phyloP scores from a whole-genome alignment of 2,888 invertebrate genomes.

The Stratiomys singularior region DNA sequence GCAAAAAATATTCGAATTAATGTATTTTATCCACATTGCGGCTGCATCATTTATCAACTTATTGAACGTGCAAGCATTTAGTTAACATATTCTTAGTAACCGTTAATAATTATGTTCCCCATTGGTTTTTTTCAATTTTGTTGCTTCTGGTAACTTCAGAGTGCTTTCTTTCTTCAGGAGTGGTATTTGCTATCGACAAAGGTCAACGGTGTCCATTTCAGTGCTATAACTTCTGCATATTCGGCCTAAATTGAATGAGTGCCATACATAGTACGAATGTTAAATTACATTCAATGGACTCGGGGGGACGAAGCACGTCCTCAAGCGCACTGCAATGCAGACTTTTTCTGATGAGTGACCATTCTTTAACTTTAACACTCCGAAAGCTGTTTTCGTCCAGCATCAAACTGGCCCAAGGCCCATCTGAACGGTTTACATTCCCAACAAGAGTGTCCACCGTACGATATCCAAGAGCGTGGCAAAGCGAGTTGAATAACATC shows the following conservation, averaged over 20 bases:
- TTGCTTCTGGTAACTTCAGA: too few relatives aligned
- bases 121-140: neutral
- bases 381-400: neutral
- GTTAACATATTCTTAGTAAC: too few relatives aligned
- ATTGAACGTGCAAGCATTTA: too few relatives aligned
- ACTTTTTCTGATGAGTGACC: neutral
- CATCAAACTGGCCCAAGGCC: slow-evolving; percentile 41
- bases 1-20: neutral
- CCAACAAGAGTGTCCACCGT: neutral
- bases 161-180: too few relatives aligned
- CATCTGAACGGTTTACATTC: neutral
- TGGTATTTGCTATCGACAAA: neutral
- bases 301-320: neutral
- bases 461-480: neutral
- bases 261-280: neutral
- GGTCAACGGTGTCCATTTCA: neutral
- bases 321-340: neutral
- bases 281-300: neutral
- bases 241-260: neutral
- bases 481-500: neutral
- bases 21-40: too few relatives aligned
- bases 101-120: too few relatives aligned
- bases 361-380: neutral
- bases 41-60: too few relatives aligned
- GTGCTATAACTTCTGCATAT: neutral